These are phyloP conservation scores for Aporrectodea caliginosa DNA, from an alignment of 1,140 invertebrate genomes.

Conservation along the genomic window DNA sequence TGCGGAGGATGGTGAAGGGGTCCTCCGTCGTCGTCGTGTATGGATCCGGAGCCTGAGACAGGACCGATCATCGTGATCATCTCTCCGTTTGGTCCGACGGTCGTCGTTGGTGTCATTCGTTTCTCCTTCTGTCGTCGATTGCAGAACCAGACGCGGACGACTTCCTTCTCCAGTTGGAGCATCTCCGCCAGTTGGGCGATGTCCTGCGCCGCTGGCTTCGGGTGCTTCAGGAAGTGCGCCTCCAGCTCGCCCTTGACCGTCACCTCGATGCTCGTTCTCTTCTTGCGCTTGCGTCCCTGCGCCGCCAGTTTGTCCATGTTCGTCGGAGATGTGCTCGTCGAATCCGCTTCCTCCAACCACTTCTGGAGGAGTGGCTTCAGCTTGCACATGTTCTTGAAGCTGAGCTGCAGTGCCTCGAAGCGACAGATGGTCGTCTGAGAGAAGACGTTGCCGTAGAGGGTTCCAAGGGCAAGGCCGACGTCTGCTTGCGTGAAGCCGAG, in stretches of 20 bases:
- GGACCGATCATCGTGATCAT: conserved; percentile 8
- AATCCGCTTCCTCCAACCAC: conserved; percentile 98
- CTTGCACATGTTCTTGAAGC: conserved; percentile 99
- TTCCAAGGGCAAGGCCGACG: conserved; percentile 95
- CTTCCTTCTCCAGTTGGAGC: conserved; percentile 94
- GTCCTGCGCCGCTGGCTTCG: conserved; percentile 97
- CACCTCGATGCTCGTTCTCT: conserved; percentile 97
- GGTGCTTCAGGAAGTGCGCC: conserved; percentile 97
- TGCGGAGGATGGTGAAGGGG: not conserved
- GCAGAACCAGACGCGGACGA: conserved; percentile 89
- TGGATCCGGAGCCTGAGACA: not conserved
- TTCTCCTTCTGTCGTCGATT: conserved; percentile 99
- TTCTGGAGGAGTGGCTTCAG: conserved; percentile 96
- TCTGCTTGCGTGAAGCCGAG: conserved; percentile 91
- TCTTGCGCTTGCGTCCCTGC: conserved; percentile 95
- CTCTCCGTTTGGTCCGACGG: not conserved
- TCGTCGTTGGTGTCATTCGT: conserved; percentile 55
- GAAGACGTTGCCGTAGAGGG: conserved; percentile 98
- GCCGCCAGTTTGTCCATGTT: conserved; percentile 97
- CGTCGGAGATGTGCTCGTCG: conserved; percentile 91
- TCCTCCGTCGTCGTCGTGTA: not conserved
- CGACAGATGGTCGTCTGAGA: conserved; percentile 99
- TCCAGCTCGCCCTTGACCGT: conserved; percentile 96
- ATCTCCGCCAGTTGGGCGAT: conserved; percentile 88
- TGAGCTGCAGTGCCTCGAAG: conserved; percentile 96